Conservation (phyloP, 2,888 invertebrate species). For the Horisme vitalbata region DNA sequence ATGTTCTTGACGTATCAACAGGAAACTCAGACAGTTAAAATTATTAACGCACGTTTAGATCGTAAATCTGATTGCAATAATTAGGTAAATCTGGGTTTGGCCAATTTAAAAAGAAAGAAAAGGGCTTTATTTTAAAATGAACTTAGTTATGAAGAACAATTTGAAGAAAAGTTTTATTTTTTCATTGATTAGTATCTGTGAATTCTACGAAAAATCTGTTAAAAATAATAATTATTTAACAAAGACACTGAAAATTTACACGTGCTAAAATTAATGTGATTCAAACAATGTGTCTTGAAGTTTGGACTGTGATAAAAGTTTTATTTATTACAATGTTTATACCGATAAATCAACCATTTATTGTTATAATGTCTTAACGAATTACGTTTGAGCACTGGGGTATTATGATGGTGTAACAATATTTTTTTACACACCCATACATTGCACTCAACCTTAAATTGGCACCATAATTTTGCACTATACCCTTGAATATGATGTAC, state of each 20-base stretch:
- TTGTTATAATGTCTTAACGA: constrained; percentile 60
- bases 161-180: too few relatives aligned
- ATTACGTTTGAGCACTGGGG: constrained; percentile 76
- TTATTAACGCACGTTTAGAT: too few relatives aligned
- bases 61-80: too few relatives aligned
- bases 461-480: constrained; percentile 4
- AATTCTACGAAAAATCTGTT: too few relatives aligned
- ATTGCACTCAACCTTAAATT: constrained; percentile 11
- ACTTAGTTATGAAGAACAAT: too few relatives aligned
- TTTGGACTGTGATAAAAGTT: constrained; percentile 56
- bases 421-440: constrained; percentile 4
- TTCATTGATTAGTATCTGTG: too few relatives aligned
- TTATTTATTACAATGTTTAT: constrained; percentile 43
- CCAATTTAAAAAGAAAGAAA: too few relatives aligned
- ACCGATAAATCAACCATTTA: constrained; percentile 55
- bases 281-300: constrained; percentile 65
- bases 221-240: background rate
- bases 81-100: too few relatives aligned
- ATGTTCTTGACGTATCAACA: too few relatives aligned
- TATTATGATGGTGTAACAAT: constrained; percentile 34
- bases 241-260: constrained; percentile 65
- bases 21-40: too few relatives aligned
- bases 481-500: too few relatives aligned
- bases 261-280: constrained; percentile 59
- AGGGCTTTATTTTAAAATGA: too few relatives aligned